Evolutionary conservation across 2,797 vertebrate genomes (phyloP).

Genomic region (Thripadectes ignobilis): DNA sequence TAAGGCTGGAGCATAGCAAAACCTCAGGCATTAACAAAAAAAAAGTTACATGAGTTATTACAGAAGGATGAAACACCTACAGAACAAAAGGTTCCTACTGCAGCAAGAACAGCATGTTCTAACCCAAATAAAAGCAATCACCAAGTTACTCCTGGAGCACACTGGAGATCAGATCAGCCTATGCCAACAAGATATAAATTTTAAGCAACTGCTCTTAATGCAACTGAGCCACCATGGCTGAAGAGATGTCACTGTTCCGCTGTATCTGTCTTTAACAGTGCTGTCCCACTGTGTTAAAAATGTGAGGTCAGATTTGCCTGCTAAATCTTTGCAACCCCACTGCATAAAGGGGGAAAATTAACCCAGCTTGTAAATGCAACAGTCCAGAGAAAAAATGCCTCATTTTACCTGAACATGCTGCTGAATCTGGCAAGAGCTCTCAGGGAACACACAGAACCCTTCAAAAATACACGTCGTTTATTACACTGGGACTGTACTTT

Average conservation of each 20-base stretch:
- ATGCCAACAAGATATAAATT: not conserved
- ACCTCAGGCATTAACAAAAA: not conserved
- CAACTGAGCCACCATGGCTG: not conserved
- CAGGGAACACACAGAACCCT: conserved; percentile 42
- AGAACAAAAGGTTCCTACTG: not conserved
- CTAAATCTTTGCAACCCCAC: not conserved
- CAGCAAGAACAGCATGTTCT: not conserved
- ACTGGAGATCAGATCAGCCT: not conserved
- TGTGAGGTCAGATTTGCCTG: not conserved
- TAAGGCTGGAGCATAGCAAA: not conserved
- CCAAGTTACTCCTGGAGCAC: not conserved
- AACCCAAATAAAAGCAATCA: conserved; percentile 8
- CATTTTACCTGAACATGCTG: conserved; percentile 15
- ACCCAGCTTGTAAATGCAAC: not conserved
- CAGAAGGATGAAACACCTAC: not conserved
- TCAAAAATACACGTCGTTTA: conserved; percentile 39
- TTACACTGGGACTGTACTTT: conserved; percentile 24
- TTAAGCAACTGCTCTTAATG: not conserved
- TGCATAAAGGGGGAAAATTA: not conserved
- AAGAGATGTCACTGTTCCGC: not conserved
- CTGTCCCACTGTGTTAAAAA: not conserved
- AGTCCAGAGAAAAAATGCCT: not conserved
- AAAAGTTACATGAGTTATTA: not conserved
- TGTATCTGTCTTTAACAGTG: not conserved
- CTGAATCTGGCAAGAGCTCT: not conserved